Evolutionary conservation across 2,797 vertebrate species (phyloP).

Genomic region (Catharus ustulatus): DNA sequence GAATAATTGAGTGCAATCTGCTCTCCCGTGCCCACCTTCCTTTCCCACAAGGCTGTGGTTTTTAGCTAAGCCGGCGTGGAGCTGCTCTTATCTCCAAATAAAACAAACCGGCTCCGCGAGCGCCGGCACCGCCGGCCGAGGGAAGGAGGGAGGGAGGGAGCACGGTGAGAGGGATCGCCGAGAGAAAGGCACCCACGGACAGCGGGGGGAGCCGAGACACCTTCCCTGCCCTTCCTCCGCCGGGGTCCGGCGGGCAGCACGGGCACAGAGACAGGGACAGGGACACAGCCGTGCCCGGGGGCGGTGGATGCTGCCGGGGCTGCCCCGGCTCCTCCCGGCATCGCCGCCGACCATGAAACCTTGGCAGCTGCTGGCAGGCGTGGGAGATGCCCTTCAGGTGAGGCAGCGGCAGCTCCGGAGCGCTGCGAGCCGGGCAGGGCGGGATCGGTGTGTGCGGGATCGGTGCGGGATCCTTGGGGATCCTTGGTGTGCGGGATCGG

Average conservation of each 20-base stretch:
- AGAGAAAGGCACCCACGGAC: too few species aligned
- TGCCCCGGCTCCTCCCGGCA: constrained; percentile 42
- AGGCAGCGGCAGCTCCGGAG: constrained; percentile 53
- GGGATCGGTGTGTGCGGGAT: neutral
- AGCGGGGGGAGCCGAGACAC: too few species aligned
- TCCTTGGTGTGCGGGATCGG: too few species aligned
- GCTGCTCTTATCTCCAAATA: neutral
- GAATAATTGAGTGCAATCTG: neutral
- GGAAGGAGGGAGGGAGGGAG: too few species aligned
- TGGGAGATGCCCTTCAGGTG: constrained; percentile 83
- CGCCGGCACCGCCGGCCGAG: neutral
- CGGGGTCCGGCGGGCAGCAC: too few species aligned
- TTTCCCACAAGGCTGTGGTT: neutral
- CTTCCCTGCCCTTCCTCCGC: too few species aligned
- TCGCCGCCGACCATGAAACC: constrained; percentile 81
- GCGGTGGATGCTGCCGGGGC: neutral
- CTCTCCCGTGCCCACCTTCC: neutral
- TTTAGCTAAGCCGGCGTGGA: neutral
- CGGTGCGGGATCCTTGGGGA: too few species aligned
- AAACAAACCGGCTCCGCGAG: neutral
- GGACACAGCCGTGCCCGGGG: neutral
- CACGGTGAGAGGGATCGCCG: too few species aligned
- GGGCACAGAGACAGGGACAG: too few species aligned
- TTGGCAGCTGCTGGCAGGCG: constrained; percentile 81
- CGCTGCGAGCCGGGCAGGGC: neutral